Percentiles rank a stretch among this genome's conserved stretches.
Conservation (phyloP, 2,797 vertebrate genomes). For the Acridotheres tristis region DNA sequence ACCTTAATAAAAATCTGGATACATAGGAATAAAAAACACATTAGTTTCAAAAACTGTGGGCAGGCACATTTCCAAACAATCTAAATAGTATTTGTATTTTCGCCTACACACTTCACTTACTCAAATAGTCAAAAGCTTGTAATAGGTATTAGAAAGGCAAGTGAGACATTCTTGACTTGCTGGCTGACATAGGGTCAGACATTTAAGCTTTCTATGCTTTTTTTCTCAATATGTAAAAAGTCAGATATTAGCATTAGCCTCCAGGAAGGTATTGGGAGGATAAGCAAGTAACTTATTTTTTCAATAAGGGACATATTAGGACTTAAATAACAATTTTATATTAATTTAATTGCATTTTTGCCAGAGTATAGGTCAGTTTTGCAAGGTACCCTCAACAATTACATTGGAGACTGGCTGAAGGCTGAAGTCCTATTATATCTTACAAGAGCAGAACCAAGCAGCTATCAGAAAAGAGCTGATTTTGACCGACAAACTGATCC, state of each 20-base stretch:
- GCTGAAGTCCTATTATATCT: background rate
- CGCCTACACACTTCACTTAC: background rate
- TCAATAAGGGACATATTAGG: background rate
- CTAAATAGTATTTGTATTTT: constrained; percentile 3
- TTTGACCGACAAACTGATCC: background rate
- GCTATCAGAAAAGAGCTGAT: background rate
- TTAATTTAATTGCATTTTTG: background rate
- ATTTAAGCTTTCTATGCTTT: background rate
- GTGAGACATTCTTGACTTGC: background rate
- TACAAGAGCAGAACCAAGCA: background rate
- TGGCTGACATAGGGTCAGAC: background rate
- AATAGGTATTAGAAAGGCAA: background rate
- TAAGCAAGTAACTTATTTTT: background rate
- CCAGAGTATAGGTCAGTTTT: background rate
- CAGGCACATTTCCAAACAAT: background rate
- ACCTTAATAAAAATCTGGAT: background rate
- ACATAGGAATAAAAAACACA: background rate
- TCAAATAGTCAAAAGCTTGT: background rate
- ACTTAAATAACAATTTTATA: background rate
- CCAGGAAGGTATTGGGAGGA: background rate
- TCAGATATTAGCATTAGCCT: background rate
- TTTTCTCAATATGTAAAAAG: background rate
- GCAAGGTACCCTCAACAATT: background rate
- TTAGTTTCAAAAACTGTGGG: background rate
- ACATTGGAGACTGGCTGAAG: background rate